Conservation (phyloP, 2,888 invertebrate genomes). For the Steinernema hermaphroditum region DNA sequence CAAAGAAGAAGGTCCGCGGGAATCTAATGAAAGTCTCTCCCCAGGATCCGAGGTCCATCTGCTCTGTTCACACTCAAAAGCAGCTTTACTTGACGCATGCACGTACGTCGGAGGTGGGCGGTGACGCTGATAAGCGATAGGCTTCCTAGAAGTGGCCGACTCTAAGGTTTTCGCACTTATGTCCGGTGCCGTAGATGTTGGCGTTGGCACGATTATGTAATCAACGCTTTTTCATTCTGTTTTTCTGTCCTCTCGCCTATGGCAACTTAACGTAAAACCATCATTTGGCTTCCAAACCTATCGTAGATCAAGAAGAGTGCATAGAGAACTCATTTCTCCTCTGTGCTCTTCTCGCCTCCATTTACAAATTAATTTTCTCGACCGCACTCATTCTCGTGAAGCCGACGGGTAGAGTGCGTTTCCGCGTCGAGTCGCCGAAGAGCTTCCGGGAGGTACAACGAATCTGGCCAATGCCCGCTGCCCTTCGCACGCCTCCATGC, state of each 20-base stretch:
- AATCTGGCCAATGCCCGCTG: too few species aligned
- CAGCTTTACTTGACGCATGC: too few species aligned
- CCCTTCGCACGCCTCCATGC: background rate
- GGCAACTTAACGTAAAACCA: background rate
- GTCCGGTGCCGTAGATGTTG: background rate
- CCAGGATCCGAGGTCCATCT: too few species aligned
- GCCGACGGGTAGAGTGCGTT: conserved; percentile 12
- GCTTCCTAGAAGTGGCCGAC: conserved; percentile 14
- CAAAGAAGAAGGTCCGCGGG: too few species aligned
- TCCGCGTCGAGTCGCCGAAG: background rate
- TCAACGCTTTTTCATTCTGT: conserved; percentile 10
- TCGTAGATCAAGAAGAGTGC: too few species aligned
- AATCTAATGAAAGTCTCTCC: too few species aligned
- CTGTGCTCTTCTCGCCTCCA: background rate
- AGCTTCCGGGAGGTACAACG: background rate
- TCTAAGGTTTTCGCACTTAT: conserved; percentile 3
- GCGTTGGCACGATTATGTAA: conserved; percentile 15
- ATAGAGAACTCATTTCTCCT: too few species aligned
- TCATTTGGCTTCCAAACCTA: background rate
- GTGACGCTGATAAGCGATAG: background rate
- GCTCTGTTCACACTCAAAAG: too few species aligned
- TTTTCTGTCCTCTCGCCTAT: background rate
- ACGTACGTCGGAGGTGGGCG: too few species aligned
- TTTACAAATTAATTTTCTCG: conserved; percentile 11
- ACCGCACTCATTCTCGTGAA: background rate